These are phyloP conservation scores for Bungarus multicinctus DNA, from an alignment of 2,113 vertebrate genomes.

Conservation along the genomic window DNA sequence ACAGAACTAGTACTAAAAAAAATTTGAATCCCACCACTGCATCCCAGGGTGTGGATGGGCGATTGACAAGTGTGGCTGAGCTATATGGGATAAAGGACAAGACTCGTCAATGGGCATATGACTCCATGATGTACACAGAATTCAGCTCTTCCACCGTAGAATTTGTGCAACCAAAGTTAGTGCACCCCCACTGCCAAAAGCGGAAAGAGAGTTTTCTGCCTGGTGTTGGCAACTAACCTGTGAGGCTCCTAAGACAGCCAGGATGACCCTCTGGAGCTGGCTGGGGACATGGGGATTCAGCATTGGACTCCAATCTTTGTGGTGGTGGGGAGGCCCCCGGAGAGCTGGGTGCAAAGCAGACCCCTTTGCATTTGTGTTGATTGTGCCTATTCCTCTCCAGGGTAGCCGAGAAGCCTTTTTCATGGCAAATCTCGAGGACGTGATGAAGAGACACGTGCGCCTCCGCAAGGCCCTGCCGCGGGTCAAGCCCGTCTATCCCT, in stretches of 20 bases:
- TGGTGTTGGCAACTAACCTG: neutral
- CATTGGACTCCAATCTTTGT: neutral
- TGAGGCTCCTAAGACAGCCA: neutral
- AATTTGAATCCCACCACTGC: no score
- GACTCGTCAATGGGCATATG: no score
- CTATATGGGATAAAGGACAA: neutral
- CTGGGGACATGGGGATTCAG: neutral
- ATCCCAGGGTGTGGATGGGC: no score
- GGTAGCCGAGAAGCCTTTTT: conserved; percentile 64
- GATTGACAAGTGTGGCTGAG: neutral
- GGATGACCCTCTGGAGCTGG: neutral
- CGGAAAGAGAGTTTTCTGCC: neutral
- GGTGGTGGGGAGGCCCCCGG: neutral
- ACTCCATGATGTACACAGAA: neutral
- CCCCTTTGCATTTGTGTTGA: neutral
- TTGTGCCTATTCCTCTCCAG: conserved; percentile 47
- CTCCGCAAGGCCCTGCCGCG: conserved; percentile 75
- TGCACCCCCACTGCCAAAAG: neutral
- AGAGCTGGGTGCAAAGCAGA: neutral
- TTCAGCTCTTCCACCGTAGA: neutral
- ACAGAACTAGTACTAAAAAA: no score
- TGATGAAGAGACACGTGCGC: conserved; percentile 70
- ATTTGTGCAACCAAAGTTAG: neutral
- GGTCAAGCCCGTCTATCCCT: conserved; percentile 69
- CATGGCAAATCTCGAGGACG: conserved; percentile 73